Evolutionary conservation across 2,113 vertebrate species (phyloP), one percentile per base, ranked within the genome.

Genomic region (Salminus brasiliensis): DNA sequence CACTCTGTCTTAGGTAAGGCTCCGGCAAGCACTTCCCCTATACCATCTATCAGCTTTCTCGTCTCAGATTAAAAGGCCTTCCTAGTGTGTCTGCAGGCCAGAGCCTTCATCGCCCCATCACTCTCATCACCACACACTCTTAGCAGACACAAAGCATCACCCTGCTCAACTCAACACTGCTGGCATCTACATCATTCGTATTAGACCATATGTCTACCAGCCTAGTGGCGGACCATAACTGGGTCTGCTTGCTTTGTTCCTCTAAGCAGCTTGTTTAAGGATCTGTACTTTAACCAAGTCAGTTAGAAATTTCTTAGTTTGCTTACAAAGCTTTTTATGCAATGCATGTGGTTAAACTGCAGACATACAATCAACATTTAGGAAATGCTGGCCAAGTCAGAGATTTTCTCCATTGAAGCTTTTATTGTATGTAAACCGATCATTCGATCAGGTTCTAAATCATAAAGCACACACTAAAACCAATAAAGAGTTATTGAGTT

Each of bases 31-130:
- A 30, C 23, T 82, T 82, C 83, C 68, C 74, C 47, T 16, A 60
- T 59, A 62, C 85, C 85, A 90, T 90, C 81, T 77, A 90, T 90
- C 87, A 88, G 63, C 72, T 75, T 67, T 32, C 70, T 70, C 63
- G 82, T 62, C 80, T 73, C 74, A 82, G 74, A 86, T 87, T 79
- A 85, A 85, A 89, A 87, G 76, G 76, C 66, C 82, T 81, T 79
- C 84, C 75, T 80, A 72, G 79, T 78, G 62, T 83, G 78, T 86
- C 83, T 81, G 80, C 81, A 83, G 85, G 81, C 80, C 85, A 68
- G 81, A 83, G 68, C 66, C 81, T 85, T 85, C 86, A 78, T 87
- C 67, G 59, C 59, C 49, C 49, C 57, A 65, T 71, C 27, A 23
- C 55, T 79, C 69, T 63, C 80, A 62, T 55, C 73, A 74, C 63